Conservation (phyloP, 2,797 vertebrate genomes). For the Sebastes trivittatus region DNA sequence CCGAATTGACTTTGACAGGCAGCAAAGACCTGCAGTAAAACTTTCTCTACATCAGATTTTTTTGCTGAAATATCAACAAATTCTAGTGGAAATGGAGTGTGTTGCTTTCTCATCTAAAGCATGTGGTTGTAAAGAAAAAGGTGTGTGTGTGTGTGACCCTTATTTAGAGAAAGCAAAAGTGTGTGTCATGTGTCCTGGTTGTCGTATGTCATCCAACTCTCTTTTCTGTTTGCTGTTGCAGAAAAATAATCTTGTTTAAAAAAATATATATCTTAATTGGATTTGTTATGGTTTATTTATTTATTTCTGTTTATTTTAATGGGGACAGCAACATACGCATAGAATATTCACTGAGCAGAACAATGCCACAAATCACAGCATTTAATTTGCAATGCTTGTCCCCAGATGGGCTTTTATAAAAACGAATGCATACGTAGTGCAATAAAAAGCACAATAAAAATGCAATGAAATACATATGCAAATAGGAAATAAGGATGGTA, state of each 20-base stretch:
- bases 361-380: constrained; percentile 4
- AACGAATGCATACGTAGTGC: neutral
- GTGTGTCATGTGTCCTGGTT: neutral
- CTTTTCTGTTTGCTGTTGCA: neutral
- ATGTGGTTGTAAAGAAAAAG: neutral
- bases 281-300: neutral
- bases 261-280: neutral
- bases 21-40: neutral
- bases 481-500: neutral
- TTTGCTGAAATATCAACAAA: neutral
- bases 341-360: constrained; percentile 9
- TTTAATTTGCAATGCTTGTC: constrained; percentile 14
- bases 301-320: constrained; percentile 1
- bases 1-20: neutral
- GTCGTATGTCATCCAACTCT: neutral
- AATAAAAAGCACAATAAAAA: constrained; percentile 13
- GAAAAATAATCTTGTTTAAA: neutral
- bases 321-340: neutral
- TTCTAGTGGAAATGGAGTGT: neutral
- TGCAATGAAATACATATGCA: neutral
- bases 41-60: constrained; percentile 2
- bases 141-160: neutral
- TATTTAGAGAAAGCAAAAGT: neutral
- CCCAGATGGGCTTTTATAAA: constrained; percentile 3
- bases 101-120: neutral